Conservation (phyloP, 2,797 vertebrate species). For the Scomberomorus guttatus region DNA sequence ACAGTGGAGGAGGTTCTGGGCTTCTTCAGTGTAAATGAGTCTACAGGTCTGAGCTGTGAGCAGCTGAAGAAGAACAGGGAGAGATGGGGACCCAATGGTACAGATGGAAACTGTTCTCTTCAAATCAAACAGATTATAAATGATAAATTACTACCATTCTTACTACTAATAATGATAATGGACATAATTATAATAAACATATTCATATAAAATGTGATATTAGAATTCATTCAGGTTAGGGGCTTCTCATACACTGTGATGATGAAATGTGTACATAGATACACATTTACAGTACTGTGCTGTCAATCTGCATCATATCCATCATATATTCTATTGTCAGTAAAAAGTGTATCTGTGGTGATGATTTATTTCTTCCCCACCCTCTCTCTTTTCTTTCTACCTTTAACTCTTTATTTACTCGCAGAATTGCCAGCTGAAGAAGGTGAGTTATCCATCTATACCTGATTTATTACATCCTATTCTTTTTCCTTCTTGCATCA, state of each 20-base stretch:
- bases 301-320: background rate
- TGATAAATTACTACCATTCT: too few species aligned
- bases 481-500: background rate
- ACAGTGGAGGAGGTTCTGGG: conserved; percentile 88
- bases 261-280: background rate
- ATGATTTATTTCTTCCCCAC: conserved; percentile 6
- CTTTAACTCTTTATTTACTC: conserved; percentile 18
- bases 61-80: conserved; percentile 87
- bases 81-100: conserved; percentile 87
- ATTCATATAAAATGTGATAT: background rate
- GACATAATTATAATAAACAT: background rate
- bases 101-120: background rate
- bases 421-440: conserved; percentile 87
- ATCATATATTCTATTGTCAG: background rate
- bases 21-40: conserved; percentile 85
- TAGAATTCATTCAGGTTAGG: background rate
- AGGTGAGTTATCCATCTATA: conserved; percentile 68
- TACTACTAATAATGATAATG: background rate
- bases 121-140: background rate
- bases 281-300: background rate
- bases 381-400: conserved; percentile 15
- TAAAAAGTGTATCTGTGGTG: background rate
- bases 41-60: conserved; percentile 87
- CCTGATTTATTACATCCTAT: background rate
- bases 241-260: too few species aligned